Evolutionary conservation across 2,888 invertebrate genomes (phyloP).

Genomic region (Amphipoea oculea): DNA sequence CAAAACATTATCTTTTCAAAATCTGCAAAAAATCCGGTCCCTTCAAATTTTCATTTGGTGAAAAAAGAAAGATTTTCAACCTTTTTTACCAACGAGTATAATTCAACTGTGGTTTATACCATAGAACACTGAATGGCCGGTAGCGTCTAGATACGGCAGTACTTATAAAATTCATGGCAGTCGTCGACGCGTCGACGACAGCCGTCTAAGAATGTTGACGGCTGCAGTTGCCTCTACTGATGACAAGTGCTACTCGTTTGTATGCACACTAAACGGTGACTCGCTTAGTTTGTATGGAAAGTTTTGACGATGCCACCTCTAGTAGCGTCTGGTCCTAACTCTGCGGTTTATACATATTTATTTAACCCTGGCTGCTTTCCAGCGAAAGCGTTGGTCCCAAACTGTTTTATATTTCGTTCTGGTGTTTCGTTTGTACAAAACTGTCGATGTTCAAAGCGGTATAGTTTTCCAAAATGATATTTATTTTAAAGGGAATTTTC

Average conservation of each 20-base stretch:
- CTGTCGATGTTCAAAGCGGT: slow-evolving; percentile 49
- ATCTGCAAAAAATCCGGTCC: slow-evolving; percentile 42
- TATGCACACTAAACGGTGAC: neutral
- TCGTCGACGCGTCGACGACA: too few relatives aligned
- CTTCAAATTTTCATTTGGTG: slow-evolving; percentile 20
- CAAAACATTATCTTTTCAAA: slow-evolving; percentile 31
- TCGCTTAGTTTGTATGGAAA: neutral
- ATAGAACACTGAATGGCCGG: neutral
- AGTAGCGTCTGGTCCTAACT: neutral
- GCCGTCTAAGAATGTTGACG: too few relatives aligned
- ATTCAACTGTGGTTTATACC: slow-evolving; percentile 59
- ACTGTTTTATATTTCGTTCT: slow-evolving; percentile 65
- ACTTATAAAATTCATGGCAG: neutral
- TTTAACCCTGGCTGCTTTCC: slow-evolving; percentile 70
- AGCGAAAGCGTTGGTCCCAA: slow-evolving; percentile 61
- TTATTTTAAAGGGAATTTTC: slow-evolving; percentile 60
- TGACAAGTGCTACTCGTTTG: neutral
- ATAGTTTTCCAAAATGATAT: slow-evolving; percentile 62
- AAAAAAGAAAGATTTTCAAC: slow-evolving; percentile 24
- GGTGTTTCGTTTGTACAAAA: slow-evolving; percentile 50
- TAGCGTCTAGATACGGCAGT: neutral
- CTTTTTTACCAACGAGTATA: slow-evolving; percentile 36
- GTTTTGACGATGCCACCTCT: neutral
- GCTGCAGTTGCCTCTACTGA: neutral
- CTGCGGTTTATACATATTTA: slow-evolving; percentile 70